Base-by-base conservation (phyloP, 1,140 invertebrate species). In the Yoshiicerus persimilis region DNA sequence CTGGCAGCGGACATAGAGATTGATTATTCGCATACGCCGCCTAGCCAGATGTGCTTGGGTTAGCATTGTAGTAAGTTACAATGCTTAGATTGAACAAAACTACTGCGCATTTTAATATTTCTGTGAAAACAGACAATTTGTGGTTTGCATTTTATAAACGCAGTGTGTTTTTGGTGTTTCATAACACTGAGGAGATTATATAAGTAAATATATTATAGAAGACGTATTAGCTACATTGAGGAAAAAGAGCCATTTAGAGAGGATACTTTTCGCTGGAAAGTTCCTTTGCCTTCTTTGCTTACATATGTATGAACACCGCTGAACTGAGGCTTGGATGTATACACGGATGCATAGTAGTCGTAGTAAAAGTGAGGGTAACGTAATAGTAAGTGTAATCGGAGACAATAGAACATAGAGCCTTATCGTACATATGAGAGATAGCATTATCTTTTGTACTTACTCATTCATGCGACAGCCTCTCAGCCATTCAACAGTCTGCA, bases 361-460 rank as follows among this genome's bases (percentile, higher is more conserved):
- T 30, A 66, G 27, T 25, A 66, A 70, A 30, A 70, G 66, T 27
- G 66, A 30, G 66, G 66, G 66, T 70, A 70, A 70, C 30, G 25
- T 70, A 70, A 70, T 70, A 80, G 75, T 80, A 38, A 36, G 75
- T 38, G 34, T 38, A 80, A 80, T 80, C 75, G 30, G 75, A 38
- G 32, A 80, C 75, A 80, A 70, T 70, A 36, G 75, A 80, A 16
- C 32, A 80, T 23, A 38, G 75, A 23, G 75, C 32, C 75, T 80
- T 80, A 80, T 80, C 75, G 75, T 80, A 80, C 75, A 80, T 80
- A 38, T 80, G 75, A 80, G 75, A 80, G 75, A 80, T 80, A 80
- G 75, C 75, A 80, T 80, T 80, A 80, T 80, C 75, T 80, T 80
- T 80, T 80, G 75, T 80, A 38, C 34, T 38, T 36, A 80, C 20